Base-by-base conservation (phyloP, 2,888 invertebrate species). In the Tricholauxania praeusta region DNA sequence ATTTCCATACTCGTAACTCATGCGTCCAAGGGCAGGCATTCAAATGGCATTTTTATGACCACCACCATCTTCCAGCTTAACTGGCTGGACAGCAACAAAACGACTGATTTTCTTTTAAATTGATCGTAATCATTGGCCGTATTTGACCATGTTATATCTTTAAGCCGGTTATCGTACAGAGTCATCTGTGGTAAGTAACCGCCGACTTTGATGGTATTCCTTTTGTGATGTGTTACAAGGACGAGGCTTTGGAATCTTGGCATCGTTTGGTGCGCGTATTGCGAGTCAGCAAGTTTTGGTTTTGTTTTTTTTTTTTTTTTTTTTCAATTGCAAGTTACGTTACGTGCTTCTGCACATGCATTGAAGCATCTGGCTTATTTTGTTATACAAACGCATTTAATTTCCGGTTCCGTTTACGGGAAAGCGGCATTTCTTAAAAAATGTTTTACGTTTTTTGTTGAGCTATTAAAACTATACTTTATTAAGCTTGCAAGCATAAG, bases 181-280 rank as follows among this genome's bases (percentile, higher is more conserved):
- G 22, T 22, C 28, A 15, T 57, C 39, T 39, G 39, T 39, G 39
- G 39, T 39, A 39, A 39, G 39, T 39, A 39, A 39, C 39, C 39
- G 39, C 7, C 39, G 39, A 28, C 19, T 57, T 57, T 57, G 57
- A 28, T 22, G 51, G 17, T 51, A 64, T 64, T 64, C 51, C 51
- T 49, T 49, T 49, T 51, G 14, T 22, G 52, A 70, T 62, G 70
- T 70, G 70, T 70, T 70, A 70, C 70, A 70, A 70, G 70, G 70
- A 70, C 70, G 62, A 63, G 53, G 47, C 28, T 15, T 22, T 12
- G 12, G 32, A 4, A 10, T 60, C 32, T 22, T n/a, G 60, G 60
- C 39, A 60, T 22, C 28, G n/a, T 22, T 57, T 19, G 22, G 12
- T 57, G 15, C 12, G 22, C 57, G 3, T 57, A 15, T 57, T 22